These are phyloP conservation scores for Stenotaenia linearis DNA, from an alignment of 2,888 invertebrate genomes.

Conservation along the genomic window DNA sequence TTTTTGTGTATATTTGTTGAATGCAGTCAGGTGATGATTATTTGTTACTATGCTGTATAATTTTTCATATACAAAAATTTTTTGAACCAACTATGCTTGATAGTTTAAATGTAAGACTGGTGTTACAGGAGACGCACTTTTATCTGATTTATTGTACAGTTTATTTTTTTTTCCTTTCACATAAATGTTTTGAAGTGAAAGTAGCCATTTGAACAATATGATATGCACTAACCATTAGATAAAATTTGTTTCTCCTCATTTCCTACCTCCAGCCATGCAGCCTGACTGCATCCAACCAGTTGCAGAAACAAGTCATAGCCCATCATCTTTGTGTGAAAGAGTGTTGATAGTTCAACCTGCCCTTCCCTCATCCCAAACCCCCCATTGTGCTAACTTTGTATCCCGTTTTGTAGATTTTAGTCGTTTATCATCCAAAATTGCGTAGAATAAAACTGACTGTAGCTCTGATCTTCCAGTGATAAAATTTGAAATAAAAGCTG, in stretches of 20 bases:
- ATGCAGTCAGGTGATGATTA: conserved; percentile 21
- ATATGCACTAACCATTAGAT: not conserved
- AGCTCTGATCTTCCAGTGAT: conserved; percentile 32
- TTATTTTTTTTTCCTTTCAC: not conserved
- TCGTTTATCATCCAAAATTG: conserved; percentile 27
- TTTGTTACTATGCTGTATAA: conserved; percentile 13
- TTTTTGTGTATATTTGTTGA: conserved; percentile 14
- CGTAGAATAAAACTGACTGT: conserved; percentile 28
- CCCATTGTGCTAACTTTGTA: conserved; percentile 30
- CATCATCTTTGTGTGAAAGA: conserved; percentile 27
- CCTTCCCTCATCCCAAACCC: not conserved
- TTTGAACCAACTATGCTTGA: conserved; percentile 5
- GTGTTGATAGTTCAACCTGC: conserved; percentile 28
- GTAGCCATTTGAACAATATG: conserved; percentile 19
- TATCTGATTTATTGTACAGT: conserved; percentile 14
- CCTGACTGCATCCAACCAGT: conserved; percentile 30
- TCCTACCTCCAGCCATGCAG: conserved; percentile 23
- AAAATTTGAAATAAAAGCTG: conserved; percentile 31
- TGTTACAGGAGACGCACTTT: not conserved
- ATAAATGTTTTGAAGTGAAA: not conserved
- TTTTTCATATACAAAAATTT: not conserved
- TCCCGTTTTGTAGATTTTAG: conserved; percentile 30
- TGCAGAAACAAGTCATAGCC: not conserved
- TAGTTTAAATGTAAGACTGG: not conserved
- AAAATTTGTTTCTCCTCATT: conserved; percentile 12